Evolutionary conservation across 37 sponge, comb jelly and placozoan genomes (phyloP), one percentile per base, ranked within the genome.

Genomic region (Ephydatia muelleri): DNA sequence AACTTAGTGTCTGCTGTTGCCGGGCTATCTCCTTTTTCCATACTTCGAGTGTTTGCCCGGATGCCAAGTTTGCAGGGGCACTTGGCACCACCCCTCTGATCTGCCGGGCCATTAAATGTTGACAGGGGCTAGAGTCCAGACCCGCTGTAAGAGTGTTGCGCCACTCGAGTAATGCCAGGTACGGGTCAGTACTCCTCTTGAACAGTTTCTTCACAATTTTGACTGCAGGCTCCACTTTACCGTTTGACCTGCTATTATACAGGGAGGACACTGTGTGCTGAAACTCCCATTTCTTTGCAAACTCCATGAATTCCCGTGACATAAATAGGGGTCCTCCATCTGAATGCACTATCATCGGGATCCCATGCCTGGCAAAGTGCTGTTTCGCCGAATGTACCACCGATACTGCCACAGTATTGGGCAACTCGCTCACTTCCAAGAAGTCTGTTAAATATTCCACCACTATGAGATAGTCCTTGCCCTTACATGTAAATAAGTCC

Each of bases 121-220:
- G 90, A 57, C 87, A 70, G 66, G 91, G 91, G 49, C 83, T 83
- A 31, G 87, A 72, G 48, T 38, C 86, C 13, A 89, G 27, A 1
- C 86, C 86, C 35, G 80, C 86, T 49, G 91, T 39, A 2, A 78
- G 91, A 34, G 77, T 90, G 77, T 85, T 90, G 21, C 85, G 75
- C 86, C 86, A 85, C 29, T 85, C 91, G 39, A 90, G 36, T 23
- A 90, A 73, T 35, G 86, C 91, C 4, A 65, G 27, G 49, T 74
- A 90, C 21, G 36, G 67, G 80, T 86, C 80, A 19, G 66, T 23
- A 22, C 48, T 49, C 5, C 73, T 43, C 30, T 49, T 29, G 28
- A 79, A 26, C 1, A 72, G 73, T 27, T 36, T 39, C 80, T 86
- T 79, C 11, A 49, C 73, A 14, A 82, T 88, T 79, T 82, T 65